Evolutionary conservation across 2,113 vertebrate genomes (phyloP).

Genomic region (Aegotheles bennettii): DNA sequence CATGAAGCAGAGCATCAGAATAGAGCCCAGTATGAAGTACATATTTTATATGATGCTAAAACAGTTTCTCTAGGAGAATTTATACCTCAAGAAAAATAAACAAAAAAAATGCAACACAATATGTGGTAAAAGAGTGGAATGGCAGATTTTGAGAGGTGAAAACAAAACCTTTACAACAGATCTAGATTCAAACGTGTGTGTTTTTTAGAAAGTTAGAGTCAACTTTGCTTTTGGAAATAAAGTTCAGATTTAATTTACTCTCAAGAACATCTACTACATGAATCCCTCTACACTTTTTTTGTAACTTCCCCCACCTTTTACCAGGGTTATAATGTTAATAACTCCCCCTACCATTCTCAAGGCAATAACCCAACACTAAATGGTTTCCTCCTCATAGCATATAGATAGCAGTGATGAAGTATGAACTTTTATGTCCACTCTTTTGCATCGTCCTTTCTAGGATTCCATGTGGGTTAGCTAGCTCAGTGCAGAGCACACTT

Average conservation of each 20-base stretch:
- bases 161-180: background rate
- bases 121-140: background rate
- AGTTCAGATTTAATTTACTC: background rate
- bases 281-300: background rate
- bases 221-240: background rate
- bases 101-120: background rate
- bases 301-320: background rate
- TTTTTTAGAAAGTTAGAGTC: background rate
- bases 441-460: background rate
- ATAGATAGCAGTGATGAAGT: background rate
- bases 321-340: background rate
- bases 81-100: background rate
- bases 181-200: background rate
- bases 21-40: background rate
- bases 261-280: background rate
- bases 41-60: background rate
- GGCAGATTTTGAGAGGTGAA: background rate
- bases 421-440: background rate
- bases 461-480: background rate
- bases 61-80: background rate
- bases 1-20: background rate
- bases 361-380: background rate
- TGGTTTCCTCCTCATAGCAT: background rate
- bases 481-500: background rate
- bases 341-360: background rate